These are phyloP conservation scores for Plagodis dolabraria DNA, from an alignment of 2,888 invertebrate species.

Conservation along the genomic window DNA sequence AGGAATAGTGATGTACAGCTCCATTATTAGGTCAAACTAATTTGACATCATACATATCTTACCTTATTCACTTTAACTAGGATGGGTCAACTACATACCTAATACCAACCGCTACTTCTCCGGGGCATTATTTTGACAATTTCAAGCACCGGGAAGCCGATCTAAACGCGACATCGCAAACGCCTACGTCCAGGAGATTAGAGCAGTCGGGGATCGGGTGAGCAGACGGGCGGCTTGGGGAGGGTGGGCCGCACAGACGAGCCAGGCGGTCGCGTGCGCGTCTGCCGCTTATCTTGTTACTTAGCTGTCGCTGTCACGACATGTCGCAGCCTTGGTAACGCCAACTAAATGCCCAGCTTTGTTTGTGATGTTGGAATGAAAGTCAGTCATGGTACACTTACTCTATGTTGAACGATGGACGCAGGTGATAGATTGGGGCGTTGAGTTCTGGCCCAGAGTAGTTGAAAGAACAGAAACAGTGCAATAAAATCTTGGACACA, in stretches of 20 bases:
- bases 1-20: no score
- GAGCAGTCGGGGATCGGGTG: constrained; percentile 39
- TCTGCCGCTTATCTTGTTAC: constrained; percentile 70
- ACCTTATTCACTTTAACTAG: no score
- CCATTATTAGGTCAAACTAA: no score
- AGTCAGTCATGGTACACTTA: constrained; percentile 23
- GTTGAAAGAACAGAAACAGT: no score
- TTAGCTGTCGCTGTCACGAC: constrained; percentile 62
- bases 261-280: constrained; percentile 45
- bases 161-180: constrained; percentile 33
- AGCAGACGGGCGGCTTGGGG: constrained; percentile 28
- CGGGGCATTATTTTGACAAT: constrained; percentile 50
- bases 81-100: no score
- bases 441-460: no score
- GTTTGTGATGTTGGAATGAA: constrained; percentile 42
- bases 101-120: constrained; percentile 2
- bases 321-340: constrained; percentile 50
- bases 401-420: constrained; percentile 4
- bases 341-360: constrained; percentile 58
- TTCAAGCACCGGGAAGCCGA: constrained; percentile 45
- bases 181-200: constrained; percentile 52
- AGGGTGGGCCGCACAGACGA: constrained; percentile 24
- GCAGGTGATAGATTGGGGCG: constrained; percentile 7
- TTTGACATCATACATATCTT: no score
- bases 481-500: no score